Evolutionary conservation across 2,888 invertebrate species (phyloP), one percentile per base, ranked within the genome.

Genomic region (Caenorhabditis wallacei): DNA sequence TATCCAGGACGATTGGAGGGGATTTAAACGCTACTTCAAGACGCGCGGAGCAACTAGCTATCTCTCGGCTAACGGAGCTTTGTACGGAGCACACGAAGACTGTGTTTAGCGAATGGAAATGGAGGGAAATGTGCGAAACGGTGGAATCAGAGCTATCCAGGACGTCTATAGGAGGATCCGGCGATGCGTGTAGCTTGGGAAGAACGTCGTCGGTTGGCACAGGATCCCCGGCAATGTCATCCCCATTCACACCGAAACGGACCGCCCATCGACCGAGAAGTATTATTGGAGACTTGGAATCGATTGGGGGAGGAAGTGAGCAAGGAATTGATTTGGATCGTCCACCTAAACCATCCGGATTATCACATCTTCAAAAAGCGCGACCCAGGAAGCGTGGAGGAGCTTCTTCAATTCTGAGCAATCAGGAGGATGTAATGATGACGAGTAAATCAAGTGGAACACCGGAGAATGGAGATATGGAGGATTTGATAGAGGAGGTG

Each of bases 361-460:
- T 88, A n/a, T 71, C 70, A 35, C 88, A 88, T 68, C 54, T 85
- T 0, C 84, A 85, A 43, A 88, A 88, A 57, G 84, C 85, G n/a
- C 78, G 87, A 53, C 88, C 88, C 0, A 68, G 84, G 20, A 66
- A 72, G 24, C 40, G 74, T 18, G 69, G 68, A 2, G 51, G 64
- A 24, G 72, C 70, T 20, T 20, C 72, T 0, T 35, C 69, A 2
- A 26, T 56, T 22, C 53, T 71, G 7, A 72, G 59, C 16, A 20
- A 48, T 18, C 7, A 26, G 7, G 69, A 82, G 5, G 76, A 80
- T 13, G 69, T 61, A 4, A 76, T 80, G 75, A 40, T 75, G 35
- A 69, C 75, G 10, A 76, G 80, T 51, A 35, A 80, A 75, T 69
- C 74, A 20, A 82, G 78, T 57, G 69, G 66, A 26, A 69, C 70